A percentile compares a stretch with the other conserved stretches of the same genome.
These are phyloP conservation scores for Tragopan temminckii DNA, from an alignment of 2,797 vertebrate genomes.

Conservation along the genomic window DNA sequence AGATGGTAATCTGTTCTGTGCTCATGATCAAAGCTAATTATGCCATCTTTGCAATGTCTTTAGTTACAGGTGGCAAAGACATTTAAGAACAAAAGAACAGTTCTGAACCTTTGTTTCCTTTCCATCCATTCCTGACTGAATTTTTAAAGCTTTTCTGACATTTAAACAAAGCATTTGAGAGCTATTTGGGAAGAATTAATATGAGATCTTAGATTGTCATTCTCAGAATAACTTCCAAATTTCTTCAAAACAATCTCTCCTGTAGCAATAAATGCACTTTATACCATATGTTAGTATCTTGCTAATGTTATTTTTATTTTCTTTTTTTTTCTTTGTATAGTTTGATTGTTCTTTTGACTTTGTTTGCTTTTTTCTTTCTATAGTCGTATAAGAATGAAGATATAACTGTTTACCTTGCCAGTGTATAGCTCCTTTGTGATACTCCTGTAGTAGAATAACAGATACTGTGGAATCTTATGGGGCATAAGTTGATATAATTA, in stretches of 20 bases:
- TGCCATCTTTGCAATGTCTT: background rate
- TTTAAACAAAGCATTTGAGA: background rate
- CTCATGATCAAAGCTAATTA: background rate
- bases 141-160: conserved; percentile 5
- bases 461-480: background rate
- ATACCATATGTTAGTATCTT: rapidly evolving
- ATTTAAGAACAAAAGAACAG: conserved; percentile 1
- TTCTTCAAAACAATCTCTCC: background rate
- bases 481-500: background rate
- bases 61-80: background rate
- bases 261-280: background rate
- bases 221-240: background rate
- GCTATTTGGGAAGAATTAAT: background rate
- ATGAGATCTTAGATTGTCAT: background rate
- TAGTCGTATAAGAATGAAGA: background rate
- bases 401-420: background rate
- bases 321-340: background rate
- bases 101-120: background rate
- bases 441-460: background rate
- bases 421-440: background rate
- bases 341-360: background rate
- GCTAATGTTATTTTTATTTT: background rate
- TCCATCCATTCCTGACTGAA: background rate
- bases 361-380: background rate
- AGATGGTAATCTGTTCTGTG: background rate